phyloP scores from a whole-genome alignment of 2,797 vertebrate genomes.

The Eulemur rubriventer region DNA sequence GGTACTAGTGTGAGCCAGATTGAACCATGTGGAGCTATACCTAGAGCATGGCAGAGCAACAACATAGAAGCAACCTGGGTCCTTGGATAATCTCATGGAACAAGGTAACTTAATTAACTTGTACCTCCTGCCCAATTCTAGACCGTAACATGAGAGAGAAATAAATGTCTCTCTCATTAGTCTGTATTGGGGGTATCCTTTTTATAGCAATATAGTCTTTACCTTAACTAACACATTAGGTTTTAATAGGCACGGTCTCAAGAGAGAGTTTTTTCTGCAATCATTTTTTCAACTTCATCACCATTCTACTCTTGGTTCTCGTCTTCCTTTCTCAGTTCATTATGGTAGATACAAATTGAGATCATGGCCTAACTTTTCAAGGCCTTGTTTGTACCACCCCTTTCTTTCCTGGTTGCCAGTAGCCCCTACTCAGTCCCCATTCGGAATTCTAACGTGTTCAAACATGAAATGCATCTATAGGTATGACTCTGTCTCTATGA shows the following conservation, averaged over 20 bases:
- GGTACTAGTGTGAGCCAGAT: not conserved
- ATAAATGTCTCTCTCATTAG: not conserved
- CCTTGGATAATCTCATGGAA: not conserved
- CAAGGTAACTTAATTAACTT: not conserved
- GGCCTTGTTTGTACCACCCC: not conserved
- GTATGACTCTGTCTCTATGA: not conserved
- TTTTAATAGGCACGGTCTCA: not conserved
- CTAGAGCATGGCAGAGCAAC: not conserved
- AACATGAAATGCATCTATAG: not conserved
- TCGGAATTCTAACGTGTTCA: not conserved
- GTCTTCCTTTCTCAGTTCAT: not conserved
- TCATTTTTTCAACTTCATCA: not conserved
- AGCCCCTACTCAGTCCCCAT: not conserved
- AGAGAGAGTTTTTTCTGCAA: not conserved
- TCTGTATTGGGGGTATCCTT: not conserved
- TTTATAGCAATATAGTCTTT: not conserved
- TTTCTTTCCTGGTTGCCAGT: not conserved
- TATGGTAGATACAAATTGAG: not conserved
- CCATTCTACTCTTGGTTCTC: not conserved
- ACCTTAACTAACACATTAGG: not conserved
- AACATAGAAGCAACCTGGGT: not conserved
- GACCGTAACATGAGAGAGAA: not conserved
- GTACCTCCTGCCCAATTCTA: not conserved
- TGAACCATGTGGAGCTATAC: not conserved
- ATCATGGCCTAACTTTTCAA: not conserved